Evolutionary conservation across 2,113 vertebrate genomes (phyloP).

Genomic region (Rattus rattus): DNA sequence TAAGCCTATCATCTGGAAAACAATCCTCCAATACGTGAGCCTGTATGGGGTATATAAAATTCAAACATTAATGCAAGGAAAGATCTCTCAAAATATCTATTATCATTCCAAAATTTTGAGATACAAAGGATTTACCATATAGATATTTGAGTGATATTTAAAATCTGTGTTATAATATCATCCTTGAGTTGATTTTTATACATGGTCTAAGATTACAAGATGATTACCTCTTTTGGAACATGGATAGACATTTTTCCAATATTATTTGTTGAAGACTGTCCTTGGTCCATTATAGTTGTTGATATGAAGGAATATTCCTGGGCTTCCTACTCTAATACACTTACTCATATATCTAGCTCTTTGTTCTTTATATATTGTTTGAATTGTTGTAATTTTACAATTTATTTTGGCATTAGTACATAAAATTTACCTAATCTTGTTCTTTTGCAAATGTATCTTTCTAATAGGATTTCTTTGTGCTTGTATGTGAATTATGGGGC

Average conservation of each 20-base stretch:
- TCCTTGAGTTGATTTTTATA: not conserved
- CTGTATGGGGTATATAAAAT: not conserved
- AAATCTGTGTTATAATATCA: not conserved
- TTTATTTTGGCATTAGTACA: not conserved
- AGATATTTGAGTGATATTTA: not conserved
- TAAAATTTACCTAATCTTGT: not conserved
- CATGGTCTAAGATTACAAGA: too few species aligned
- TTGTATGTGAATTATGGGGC: not conserved
- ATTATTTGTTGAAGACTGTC: not conserved
- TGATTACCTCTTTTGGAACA: too few species aligned
- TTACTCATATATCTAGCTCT: not conserved
- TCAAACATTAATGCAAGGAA: not conserved
- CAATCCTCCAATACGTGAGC: not conserved
- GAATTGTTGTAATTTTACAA: not conserved
- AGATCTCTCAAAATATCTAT: not conserved
- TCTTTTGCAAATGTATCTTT: not conserved
- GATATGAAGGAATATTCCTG: not conserved
- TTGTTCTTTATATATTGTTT: not conserved
- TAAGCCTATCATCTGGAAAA: not conserved
- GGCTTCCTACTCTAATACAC: not conserved
- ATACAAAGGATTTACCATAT: not conserved
- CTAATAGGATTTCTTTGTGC: not conserved
- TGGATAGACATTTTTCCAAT: not conserved
- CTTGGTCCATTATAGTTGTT: not conserved
- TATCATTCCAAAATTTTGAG: not conserved